A percentile compares a stretch with the other conserved stretches of the same genome.
Evolutionary conservation across 2,113 vertebrate species (phyloP).

Genomic region (Passerina amoena): DNA sequence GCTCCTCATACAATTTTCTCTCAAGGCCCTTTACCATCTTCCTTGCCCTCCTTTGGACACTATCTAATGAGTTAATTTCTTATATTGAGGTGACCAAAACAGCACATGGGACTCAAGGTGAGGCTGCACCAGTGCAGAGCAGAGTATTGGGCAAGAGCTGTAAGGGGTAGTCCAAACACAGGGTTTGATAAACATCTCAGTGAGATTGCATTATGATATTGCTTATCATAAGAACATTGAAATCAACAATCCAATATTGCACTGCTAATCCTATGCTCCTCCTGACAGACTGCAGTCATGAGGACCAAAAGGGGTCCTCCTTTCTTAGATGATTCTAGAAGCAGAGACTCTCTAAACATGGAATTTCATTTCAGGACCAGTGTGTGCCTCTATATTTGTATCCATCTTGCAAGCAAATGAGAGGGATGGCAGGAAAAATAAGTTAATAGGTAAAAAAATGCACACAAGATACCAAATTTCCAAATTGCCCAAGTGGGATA

Average conservation of each 20-base stretch:
- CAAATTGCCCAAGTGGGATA: neutral
- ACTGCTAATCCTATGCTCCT: neutral
- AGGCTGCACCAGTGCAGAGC: neutral
- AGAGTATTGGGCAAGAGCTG: neutral
- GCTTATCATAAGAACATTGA: neutral
- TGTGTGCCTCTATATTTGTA: neutral
- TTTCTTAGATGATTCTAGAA: neutral
- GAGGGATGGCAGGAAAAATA: neutral
- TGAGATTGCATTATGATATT: neutral
- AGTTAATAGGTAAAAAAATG: neutral
- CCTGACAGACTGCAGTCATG: neutral
- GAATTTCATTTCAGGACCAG: neutral
- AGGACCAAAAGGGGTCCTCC: neutral
- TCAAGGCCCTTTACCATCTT: neutral
- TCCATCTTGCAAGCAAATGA: neutral
- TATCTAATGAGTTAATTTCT: neutral
- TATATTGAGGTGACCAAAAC: neutral
- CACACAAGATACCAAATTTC: neutral
- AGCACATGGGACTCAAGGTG: rapidly evolving
- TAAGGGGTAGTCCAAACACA: neutral
- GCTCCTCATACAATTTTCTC: neutral
- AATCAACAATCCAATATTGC: neutral
- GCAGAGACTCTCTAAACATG: neutral
- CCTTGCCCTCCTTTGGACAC: neutral
- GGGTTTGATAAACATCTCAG: neutral